These are phyloP conservation scores for Saimiri boliviensis DNA, from an alignment of 2,113 vertebrate genomes.

Conservation along the genomic window DNA sequence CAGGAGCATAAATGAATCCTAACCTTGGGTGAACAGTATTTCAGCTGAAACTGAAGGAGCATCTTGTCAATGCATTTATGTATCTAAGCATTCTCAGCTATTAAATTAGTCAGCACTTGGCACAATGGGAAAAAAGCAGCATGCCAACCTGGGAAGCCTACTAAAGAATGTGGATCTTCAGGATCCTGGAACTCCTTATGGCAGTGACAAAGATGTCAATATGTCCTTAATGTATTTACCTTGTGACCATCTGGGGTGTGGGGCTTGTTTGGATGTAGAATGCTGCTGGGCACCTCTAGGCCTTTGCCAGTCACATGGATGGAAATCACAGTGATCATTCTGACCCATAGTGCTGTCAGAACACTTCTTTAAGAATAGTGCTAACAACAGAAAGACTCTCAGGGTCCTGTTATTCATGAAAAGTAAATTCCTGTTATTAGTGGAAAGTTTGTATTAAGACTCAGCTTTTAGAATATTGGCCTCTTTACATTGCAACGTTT, in stretches of 20 bases:
- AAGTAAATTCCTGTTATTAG: neutral
- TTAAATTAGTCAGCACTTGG: constrained; percentile 11
- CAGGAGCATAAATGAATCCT: constrained; percentile 63
- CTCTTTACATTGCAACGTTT: neutral
- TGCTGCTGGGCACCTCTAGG: neutral
- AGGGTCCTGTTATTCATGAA: neutral
- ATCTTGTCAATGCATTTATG: constrained; percentile 11
- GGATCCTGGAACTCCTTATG: neutral
- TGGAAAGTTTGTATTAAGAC: neutral
- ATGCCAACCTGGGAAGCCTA: neutral
- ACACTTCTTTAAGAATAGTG: neutral
- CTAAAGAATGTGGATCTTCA: neutral
- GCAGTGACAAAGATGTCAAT: neutral
- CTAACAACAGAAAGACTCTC: neutral
- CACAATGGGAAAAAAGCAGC: neutral
- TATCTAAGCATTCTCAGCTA: constrained; percentile 41
- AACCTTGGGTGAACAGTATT: constrained; percentile 52
- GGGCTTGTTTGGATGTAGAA: neutral
- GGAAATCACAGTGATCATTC: neutral
- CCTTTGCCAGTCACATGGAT: neutral
- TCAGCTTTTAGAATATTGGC: neutral
- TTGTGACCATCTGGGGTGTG: neutral
- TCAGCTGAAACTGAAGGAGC: constrained; percentile 52
- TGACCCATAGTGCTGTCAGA: neutral
- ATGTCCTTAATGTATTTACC: neutral